phyloP scores from a whole-genome alignment of 2,113 vertebrate genomes.

The Cyanocitta stelleri region DNA sequence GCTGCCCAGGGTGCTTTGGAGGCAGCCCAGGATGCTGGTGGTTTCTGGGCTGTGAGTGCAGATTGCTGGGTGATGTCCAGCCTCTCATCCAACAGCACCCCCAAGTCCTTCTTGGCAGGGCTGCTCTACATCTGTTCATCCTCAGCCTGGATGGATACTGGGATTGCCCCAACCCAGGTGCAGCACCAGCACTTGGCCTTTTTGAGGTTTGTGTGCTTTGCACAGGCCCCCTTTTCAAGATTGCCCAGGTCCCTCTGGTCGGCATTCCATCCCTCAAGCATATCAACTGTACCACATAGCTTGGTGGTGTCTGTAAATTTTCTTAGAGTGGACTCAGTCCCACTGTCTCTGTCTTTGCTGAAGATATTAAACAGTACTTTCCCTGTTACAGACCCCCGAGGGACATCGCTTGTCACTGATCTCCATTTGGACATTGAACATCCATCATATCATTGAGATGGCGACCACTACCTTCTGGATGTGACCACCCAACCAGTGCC shows the following conservation, averaged over 20 bases:
- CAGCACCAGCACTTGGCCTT: neutral
- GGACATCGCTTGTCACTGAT: neutral
- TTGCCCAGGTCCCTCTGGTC: neutral
- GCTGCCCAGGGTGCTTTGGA: neutral
- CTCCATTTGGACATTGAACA: neutral
- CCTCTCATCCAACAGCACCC: neutral
- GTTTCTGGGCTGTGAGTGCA: neutral
- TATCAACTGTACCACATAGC: no score
- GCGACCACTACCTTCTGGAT: neutral
- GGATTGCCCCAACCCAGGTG: neutral
- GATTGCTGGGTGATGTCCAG: neutral
- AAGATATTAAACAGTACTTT: neutral
- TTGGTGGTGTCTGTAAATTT: neutral
- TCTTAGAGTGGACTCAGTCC: neutral
- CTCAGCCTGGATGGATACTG: accelerated
- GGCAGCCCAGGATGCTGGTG: neutral
- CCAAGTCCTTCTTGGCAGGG: neutral
- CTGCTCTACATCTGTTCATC: neutral
- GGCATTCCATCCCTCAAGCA: neutral
- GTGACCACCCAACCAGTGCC: neutral
- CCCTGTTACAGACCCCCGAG: neutral
- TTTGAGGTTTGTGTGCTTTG: neutral
- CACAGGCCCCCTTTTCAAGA: neutral
- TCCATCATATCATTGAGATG: neutral
- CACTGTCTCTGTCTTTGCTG: neutral